Base-by-base conservation (phyloP, 2,888 invertebrate genomes). In the Ophraella communa region DNA sequence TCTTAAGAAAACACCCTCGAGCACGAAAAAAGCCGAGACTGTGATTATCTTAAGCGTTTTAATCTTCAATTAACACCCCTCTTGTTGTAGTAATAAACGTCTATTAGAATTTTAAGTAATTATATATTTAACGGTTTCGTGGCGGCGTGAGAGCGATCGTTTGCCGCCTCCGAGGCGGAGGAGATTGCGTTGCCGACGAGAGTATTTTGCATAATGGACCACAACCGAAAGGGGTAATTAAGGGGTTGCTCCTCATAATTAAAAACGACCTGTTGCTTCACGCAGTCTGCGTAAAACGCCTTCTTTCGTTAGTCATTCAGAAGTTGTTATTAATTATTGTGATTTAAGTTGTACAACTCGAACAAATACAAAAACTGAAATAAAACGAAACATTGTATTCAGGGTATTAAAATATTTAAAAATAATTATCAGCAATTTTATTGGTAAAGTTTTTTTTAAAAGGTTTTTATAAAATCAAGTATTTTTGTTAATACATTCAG, bases 141-240 rank as follows among this genome's bases (percentile, higher is more conserved):
- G 66, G 61, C 68, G 71, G 70, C 68, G 73, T n/a, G n/a, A 70
- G 69, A 72, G 71, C 68, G 66, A 62, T 57, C 53, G 42, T 24
- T 60, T 23, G 59, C 59, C 51, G 35, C 39, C 49, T 49, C 58
- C 11, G 49, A 51, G 23, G 23, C 58, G 5, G 49, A 51, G 23
- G 23, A 14, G 49, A 14, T 39, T 54, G 20, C 24, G 14, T 24
- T 35, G 65, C 65, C 66, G 51, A 65, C 68, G 68, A 65, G 30
- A n/a, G n/a, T 70, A 74, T 77, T 81, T 81, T 81, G 80, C 81
- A 81, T 81, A 81, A 81, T 81, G 81, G 81, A 81, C 81, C 81
- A n/a, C n/a, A 79, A 73, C 70, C 76, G 75, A 81, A 82, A 81
- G 81, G 81, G 82, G 80, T 81, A 82, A 81, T 82, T 81, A 82